Evolutionary conservation across 2,113 vertebrate species (phyloP).

Genomic region (Crypturellus undulatus): DNA sequence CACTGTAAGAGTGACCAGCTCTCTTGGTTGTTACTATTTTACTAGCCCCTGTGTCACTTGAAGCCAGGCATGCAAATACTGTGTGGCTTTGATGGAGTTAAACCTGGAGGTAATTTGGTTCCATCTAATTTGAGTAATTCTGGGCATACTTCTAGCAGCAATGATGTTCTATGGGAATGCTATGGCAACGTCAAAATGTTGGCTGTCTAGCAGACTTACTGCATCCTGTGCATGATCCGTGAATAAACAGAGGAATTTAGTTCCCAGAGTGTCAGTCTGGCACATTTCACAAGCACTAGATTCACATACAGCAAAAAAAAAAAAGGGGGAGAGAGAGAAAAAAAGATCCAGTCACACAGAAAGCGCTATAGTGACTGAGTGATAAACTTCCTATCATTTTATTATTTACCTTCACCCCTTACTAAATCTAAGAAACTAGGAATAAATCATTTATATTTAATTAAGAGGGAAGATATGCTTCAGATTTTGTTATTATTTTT

Average conservation of each 20-base stretch:
- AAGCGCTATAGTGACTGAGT: slow-evolving; percentile 5
- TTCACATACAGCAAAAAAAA: slow-evolving; percentile 11
- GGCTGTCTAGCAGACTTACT: slow-evolving; percentile 53
- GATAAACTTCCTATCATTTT: slow-evolving; percentile 11
- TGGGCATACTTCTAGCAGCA: slow-evolving; percentile 17
- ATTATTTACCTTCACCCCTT: not conserved
- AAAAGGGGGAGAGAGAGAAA: not conserved
- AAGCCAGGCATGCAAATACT: not conserved
- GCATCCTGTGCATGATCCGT: slow-evolving; percentile 57
- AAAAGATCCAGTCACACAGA: not conserved
- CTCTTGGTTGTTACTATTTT: not conserved
- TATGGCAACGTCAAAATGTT: slow-evolving; percentile 65
- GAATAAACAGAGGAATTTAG: slow-evolving; percentile 64
- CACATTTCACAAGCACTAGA: slow-evolving; percentile 53
- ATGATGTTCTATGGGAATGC: slow-evolving; percentile 24
- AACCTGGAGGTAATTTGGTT: not conserved
- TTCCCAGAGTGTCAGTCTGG: slow-evolving; percentile 63
- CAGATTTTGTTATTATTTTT: not conserved
- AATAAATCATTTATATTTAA: slow-evolving; percentile 9
- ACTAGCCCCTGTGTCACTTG: not conserved
- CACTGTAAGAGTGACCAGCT: not conserved
- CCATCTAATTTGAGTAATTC: slow-evolving; percentile 22
- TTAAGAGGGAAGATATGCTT: not conserved
- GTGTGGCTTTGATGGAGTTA: not conserved
- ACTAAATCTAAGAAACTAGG: not conserved